Evolutionary conservation across 2,888 invertebrate genomes (phyloP).

Genomic region (Electrophaes corylata): DNA sequence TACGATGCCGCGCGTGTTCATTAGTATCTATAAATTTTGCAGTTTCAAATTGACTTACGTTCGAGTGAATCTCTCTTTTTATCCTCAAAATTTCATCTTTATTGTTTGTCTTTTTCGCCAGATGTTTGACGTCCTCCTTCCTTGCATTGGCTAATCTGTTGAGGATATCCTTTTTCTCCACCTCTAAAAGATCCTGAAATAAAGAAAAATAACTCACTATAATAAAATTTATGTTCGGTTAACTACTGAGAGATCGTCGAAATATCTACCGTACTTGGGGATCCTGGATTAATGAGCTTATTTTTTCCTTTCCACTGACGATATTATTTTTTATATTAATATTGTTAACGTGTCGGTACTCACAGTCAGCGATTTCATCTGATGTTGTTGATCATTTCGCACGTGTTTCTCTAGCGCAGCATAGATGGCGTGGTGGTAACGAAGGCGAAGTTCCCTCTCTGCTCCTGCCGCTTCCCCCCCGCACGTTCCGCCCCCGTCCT

Average conservation of each 20-base stretch:
- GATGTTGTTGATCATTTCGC: slow-evolving; percentile 90
- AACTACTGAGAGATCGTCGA: too few relatives aligned
- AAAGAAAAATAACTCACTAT: too few relatives aligned
- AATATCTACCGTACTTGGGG: too few relatives aligned
- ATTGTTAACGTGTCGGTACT: slow-evolving; percentile 10
- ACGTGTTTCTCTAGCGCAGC: slow-evolving; percentile 91
- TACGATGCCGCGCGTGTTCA: too few relatives aligned
- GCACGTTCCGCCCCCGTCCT: slow-evolving; percentile 47
- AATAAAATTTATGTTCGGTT: too few relatives aligned
- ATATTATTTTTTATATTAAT: too few relatives aligned
- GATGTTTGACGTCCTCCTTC: slow-evolving; percentile 93
- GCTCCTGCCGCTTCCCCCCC: slow-evolving; percentile 49
- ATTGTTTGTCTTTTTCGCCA: slow-evolving; percentile 94
- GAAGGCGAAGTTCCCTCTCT: slow-evolving; percentile 87
- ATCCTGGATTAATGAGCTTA: too few relatives aligned
- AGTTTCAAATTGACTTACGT: slow-evolving; percentile 56
- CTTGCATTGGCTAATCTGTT: slow-evolving; percentile 92
- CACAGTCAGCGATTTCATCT: slow-evolving; percentile 90
- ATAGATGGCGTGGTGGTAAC: slow-evolving; percentile 92
- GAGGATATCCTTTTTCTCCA: slow-evolving; percentile 85
- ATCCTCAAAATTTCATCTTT: slow-evolving; percentile 95
- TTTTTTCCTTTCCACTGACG: too few relatives aligned
- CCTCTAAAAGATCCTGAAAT: slow-evolving; percentile 66
- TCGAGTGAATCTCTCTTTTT: slow-evolving; percentile 90
- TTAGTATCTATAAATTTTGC: too few relatives aligned